Conservation (phyloP, 2,797 vertebrate species). For the Dromococcyx pavoninus region DNA sequence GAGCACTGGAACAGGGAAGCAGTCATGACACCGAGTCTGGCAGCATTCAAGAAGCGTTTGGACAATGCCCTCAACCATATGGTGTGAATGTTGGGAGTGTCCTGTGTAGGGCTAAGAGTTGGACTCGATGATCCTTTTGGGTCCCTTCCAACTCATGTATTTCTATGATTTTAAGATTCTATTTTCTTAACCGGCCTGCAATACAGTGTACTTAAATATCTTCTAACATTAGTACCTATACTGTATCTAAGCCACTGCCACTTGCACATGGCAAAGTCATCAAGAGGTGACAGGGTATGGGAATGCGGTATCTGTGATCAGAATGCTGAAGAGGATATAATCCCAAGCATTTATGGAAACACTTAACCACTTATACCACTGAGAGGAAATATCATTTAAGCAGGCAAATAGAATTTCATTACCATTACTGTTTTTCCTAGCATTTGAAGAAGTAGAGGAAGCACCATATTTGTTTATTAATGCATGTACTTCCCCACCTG, state of each 20-base stretch:
- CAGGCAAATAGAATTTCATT: background rate
- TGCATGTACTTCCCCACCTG: background rate
- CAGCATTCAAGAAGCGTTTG: too few species aligned
- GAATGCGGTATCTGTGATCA: rapidly evolving
- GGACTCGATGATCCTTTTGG: too few species aligned
- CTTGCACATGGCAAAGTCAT: background rate
- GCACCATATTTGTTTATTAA: background rate
- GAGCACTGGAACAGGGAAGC: too few species aligned
- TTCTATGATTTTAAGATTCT: too few species aligned
- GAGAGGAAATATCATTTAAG: background rate
- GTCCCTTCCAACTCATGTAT: too few species aligned
- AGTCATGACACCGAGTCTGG: too few species aligned
- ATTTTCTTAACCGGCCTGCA: background rate
- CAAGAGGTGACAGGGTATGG: background rate
- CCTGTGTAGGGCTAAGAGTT: too few species aligned
- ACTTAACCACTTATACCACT: background rate
- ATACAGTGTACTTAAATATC: background rate
- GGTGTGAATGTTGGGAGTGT: too few species aligned
- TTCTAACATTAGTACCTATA: background rate
- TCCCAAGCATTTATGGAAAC: background rate
- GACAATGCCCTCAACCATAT: too few species aligned
- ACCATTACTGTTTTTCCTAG: background rate
- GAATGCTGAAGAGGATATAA: background rate
- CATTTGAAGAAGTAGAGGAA: background rate
- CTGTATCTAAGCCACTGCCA: background rate